These are phyloP conservation scores for Brachyopa scutellaris DNA, from an alignment of 2,888 invertebrate species.

Conservation along the genomic window DNA sequence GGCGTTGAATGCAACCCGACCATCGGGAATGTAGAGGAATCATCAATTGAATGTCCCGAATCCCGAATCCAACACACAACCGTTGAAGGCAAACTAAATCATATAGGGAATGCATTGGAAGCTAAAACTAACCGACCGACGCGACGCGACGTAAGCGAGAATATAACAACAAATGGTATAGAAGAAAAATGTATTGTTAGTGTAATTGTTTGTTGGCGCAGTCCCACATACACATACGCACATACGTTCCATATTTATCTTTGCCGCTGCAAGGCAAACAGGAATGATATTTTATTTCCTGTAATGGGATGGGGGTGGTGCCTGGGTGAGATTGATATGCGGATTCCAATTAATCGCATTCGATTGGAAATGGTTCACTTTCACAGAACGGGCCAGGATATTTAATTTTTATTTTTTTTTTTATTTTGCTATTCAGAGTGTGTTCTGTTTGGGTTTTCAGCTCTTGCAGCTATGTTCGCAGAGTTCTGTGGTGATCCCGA, in stretches of 20 bases:
- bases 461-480: constrained; percentile 28
- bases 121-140: constrained; percentile 39
- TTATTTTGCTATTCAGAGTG: not conserved
- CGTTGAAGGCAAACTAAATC: constrained; percentile 33
- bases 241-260: constrained; percentile 57
- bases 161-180: constrained; percentile 64
- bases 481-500: constrained; percentile 38
- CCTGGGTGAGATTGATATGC: constrained; percentile 68
- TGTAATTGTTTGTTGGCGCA: constrained; percentile 59
- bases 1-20: not conserved
- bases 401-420: too few relatives aligned
- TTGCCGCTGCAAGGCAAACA: constrained; percentile 58
- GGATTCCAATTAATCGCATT: constrained; percentile 72
- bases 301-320: not conserved
- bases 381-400: constrained; percentile 1
- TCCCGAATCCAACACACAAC: too few relatives aligned
- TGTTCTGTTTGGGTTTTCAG: constrained; percentile 12
- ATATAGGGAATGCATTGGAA: constrained; percentile 20
- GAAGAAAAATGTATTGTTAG: constrained; percentile 64
- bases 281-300: constrained; percentile 67
- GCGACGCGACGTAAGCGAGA: too few relatives aligned
- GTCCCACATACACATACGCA: not conserved
- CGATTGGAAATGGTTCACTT: constrained; percentile 69
- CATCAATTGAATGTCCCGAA: constrained; percentile 47
- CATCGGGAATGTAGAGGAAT: constrained; percentile 23